A percentile compares a stretch with the other conserved stretches of the same genome.
phyloP scores from a whole-genome alignment of 2,797 vertebrate genomes.

The Falco novaeseelandiae region DNA sequence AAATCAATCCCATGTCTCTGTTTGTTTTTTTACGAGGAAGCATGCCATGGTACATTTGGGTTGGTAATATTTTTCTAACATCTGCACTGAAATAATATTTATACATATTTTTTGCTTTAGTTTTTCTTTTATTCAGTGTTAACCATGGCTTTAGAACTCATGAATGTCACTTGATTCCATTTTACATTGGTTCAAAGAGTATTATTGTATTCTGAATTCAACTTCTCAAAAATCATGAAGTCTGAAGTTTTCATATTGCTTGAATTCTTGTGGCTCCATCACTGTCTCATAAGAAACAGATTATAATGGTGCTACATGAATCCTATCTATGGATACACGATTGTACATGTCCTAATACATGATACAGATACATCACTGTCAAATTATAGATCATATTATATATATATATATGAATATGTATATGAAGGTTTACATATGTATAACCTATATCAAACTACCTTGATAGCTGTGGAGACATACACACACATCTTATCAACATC shows the following conservation, averaged over 20 bases:
- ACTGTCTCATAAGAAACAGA: neutral
- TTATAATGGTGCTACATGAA: neutral
- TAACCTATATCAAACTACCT: neutral
- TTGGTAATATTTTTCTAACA: neutral
- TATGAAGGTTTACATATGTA: neutral
- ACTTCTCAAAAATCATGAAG: neutral
- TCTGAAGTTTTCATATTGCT: neutral
- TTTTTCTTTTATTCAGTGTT: neutral
- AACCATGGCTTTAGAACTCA: neutral
- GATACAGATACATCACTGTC: neutral
- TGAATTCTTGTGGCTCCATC: neutral
- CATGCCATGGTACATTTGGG: neutral
- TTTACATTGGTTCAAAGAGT: neutral
- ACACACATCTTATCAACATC: neutral
- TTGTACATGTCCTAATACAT: neutral
- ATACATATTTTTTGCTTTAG: neutral
- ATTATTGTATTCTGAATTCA: neutral
- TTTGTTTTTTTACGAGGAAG: neutral
- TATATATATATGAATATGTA: neutral
- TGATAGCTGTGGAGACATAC: neutral
- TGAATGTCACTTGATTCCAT: neutral
- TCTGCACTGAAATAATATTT: neutral
- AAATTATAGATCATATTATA: neutral
- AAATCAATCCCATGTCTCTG: neutral
- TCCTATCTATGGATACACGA: neutral